Evolutionary conservation across 2,113 vertebrate genomes (phyloP).

Genomic region (Hiodon alosoides): DNA sequence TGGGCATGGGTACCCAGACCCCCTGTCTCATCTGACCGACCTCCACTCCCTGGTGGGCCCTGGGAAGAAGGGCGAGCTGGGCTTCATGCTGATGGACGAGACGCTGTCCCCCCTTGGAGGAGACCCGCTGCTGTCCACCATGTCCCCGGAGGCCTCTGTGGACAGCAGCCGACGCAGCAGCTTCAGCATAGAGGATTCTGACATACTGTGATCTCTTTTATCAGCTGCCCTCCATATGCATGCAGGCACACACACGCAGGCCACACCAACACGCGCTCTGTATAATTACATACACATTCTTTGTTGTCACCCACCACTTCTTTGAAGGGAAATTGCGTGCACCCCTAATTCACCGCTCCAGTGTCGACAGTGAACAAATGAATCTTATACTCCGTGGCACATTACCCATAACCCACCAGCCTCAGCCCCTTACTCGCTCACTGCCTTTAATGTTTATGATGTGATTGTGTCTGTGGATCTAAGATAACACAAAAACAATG

Average conservation of each 20-base stretch:
- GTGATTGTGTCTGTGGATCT: not conserved
- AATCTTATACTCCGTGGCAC: not conserved
- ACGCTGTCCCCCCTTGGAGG: slow-evolving; percentile 80
- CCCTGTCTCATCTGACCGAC: slow-evolving; percentile 73
- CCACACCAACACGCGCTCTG: slow-evolving; percentile 20
- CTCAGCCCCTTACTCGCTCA: not conserved
- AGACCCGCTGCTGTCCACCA: slow-evolving; percentile 88
- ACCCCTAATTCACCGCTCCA: not conserved
- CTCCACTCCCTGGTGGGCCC: slow-evolving; percentile 66
- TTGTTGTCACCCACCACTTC: not conserved
- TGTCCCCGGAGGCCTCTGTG: slow-evolving; percentile 88
- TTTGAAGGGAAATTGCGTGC: slow-evolving; percentile 13
- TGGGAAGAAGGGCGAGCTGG: slow-evolving; percentile 78
- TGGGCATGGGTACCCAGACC: slow-evolving; percentile 66
- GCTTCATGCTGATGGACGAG: slow-evolving; percentile 92
- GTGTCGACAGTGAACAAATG: not conserved
- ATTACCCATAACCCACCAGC: not conserved
- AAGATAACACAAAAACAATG: not conserved
- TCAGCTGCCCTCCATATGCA: not conserved
- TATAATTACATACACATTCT: not conserved
- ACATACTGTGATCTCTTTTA: slow-evolving; percentile 64
- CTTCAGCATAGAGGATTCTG: slow-evolving; percentile 95
- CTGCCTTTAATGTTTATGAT: not conserved
- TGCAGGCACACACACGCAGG: not conserved
- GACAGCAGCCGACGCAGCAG: slow-evolving; percentile 95